Conservation (phyloP, 2,113 vertebrate species). For the Litocranius walleri region DNA sequence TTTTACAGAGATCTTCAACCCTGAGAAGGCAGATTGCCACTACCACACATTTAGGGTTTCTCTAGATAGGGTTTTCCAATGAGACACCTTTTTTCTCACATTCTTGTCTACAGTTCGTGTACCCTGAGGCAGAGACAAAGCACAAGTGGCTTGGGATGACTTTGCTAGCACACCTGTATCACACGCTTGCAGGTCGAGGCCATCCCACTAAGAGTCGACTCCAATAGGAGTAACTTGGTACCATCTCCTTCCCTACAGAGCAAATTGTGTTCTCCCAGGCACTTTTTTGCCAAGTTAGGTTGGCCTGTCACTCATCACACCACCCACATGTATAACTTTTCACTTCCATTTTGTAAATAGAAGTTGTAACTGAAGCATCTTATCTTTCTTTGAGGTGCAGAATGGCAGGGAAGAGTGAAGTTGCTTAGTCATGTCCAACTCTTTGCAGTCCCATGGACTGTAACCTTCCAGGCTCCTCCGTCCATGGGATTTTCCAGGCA, state of each 20-base stretch:
- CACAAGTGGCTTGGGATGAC: neutral
- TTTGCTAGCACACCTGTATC: neutral
- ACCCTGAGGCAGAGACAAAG: neutral
- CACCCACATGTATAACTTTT: neutral
- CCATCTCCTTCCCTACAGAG: neutral
- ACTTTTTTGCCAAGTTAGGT: neutral
- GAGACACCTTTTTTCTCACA: neutral
- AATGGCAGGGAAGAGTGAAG: neutral
- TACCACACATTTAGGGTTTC: neutral
- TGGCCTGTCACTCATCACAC: neutral
- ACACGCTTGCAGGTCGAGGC: neutral
- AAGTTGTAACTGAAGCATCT: neutral
- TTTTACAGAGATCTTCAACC: neutral
- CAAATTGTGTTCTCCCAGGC: neutral
- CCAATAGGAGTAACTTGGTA: neutral
- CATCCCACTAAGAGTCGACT: neutral
- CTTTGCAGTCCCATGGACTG: neutral
- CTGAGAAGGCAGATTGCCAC: neutral
- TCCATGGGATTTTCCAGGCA: neutral
- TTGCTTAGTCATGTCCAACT: neutral
- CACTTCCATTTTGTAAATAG: neutral
- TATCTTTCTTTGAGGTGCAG: neutral
- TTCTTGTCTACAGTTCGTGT: neutral
- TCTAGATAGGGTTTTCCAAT: neutral
- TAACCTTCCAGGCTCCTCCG: neutral